A percentile compares a stretch with the other conserved stretches of the same genome.
Conservation (phyloP, 1,140 invertebrate genomes). For the Vollenhovia emeryi region DNA sequence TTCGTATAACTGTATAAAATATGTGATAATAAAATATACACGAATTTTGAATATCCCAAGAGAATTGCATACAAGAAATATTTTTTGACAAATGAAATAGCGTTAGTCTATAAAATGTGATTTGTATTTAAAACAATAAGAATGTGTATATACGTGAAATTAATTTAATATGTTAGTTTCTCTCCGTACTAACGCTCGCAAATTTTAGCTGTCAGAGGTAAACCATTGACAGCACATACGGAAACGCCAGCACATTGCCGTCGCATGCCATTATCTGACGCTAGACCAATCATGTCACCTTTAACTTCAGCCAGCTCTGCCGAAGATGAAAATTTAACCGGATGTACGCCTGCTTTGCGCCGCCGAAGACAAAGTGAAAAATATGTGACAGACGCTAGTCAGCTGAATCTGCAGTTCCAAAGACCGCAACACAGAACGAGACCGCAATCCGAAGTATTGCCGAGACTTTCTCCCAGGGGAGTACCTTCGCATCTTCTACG, state of each 20-base stretch:
- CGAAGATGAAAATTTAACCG: slow-evolving; percentile 83
- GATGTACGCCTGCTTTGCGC: slow-evolving; percentile 88
- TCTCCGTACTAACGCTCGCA: slow-evolving; percentile 76
- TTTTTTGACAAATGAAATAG: slow-evolving; percentile 11
- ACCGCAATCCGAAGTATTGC: slow-evolving; percentile 78
- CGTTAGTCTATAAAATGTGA: not conserved
- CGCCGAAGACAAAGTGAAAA: slow-evolving; percentile 90
- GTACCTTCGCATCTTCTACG: slow-evolving; percentile 85
- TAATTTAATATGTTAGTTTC: slow-evolving; percentile 22
- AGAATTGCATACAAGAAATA: not conserved
- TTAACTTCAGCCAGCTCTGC: slow-evolving; percentile 83
- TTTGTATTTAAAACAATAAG: not conserved
- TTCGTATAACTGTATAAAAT: slow-evolving; percentile 22
- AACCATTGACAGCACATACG: slow-evolving; percentile 75
- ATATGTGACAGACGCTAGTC: slow-evolving; percentile 90
- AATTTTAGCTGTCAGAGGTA: slow-evolving; percentile 79
- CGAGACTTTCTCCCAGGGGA: slow-evolving; percentile 80
- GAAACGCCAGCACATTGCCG: slow-evolving; percentile 78
- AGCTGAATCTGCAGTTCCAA: slow-evolving; percentile 90
- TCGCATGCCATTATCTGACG: slow-evolving; percentile 83
- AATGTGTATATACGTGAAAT: slow-evolving; percentile 16
- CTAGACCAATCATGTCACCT: slow-evolving; percentile 75
- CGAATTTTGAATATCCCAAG: slow-evolving; percentile 4
- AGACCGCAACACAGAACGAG: slow-evolving; percentile 86
- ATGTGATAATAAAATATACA: slow-evolving; percentile 16